A percentile compares a stretch with the other conserved stretches of the same genome.
Conservation (phyloP, 1,140 invertebrate species). For the Platorchestia sp. region DNA sequence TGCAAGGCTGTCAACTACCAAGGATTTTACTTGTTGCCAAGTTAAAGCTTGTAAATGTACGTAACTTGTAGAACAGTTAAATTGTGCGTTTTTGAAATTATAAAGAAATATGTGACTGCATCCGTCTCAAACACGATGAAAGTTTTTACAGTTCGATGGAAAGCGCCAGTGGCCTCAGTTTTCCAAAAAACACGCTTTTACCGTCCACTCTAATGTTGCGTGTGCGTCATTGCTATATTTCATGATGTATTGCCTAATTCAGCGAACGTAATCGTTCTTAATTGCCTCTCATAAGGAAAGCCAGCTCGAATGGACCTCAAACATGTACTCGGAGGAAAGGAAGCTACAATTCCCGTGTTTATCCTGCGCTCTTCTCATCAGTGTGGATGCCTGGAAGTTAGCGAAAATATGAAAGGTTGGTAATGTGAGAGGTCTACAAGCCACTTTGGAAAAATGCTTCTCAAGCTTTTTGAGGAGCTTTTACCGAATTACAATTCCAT, state of each 20-base stretch:
- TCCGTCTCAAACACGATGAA: neutral
- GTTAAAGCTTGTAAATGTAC: neutral
- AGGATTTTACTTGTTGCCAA: neutral
- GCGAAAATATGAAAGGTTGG: neutral
- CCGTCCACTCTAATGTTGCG: neutral
- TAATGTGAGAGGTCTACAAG: neutral
- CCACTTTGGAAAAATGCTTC: neutral
- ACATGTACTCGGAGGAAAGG: neutral
- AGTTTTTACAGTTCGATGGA: neutral
- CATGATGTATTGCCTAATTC: neutral
- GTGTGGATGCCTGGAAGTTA: neutral
- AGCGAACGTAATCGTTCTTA: neutral
- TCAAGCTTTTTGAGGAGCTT: neutral
- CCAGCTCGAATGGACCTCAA: neutral
- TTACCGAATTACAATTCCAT: neutral
- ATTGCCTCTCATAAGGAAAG: neutral
- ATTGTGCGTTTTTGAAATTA: neutral
- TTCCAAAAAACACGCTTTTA: neutral
- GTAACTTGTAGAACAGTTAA: neutral
- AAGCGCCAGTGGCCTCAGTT: neutral
- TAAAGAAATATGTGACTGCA: neutral
- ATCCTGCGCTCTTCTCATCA: neutral
- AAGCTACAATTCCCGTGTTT: neutral
- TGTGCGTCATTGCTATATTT: neutral
- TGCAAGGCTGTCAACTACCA: neutral